Percentiles rank a stretch among this genome's conserved stretches.
Conservation (phyloP, 2,113 vertebrate species). For the Mustela lutreola region DNA sequence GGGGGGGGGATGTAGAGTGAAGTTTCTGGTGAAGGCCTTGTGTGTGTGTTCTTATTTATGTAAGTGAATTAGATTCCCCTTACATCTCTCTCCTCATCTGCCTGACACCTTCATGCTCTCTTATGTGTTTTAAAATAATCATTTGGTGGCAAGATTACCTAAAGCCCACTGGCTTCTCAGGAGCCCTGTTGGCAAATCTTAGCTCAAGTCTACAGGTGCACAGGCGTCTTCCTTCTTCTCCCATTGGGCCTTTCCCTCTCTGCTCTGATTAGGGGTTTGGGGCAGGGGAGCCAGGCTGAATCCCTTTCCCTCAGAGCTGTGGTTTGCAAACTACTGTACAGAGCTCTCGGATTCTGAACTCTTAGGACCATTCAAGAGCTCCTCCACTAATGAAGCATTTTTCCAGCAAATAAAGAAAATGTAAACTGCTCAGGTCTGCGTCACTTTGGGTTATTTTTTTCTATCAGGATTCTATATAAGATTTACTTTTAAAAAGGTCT, state of each 20-base stretch:
- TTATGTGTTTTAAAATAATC: constrained; percentile 36
- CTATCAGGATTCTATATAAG: background rate
- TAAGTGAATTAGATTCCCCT: constrained; percentile 53
- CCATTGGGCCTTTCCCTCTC: background rate
- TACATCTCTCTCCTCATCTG: constrained; percentile 51
- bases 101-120: constrained; percentile 5
- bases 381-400: background rate
- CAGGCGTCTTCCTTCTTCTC: background rate
- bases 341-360: background rate
- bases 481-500: constrained; percentile 15
- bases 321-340: constrained; percentile 18
- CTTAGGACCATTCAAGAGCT: background rate
- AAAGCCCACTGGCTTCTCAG: background rate
- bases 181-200: background rate
- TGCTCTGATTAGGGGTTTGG: background rate
- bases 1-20: constrained; percentile 42
- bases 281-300: background rate
- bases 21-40: constrained; percentile 48
- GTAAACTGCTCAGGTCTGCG: background rate
- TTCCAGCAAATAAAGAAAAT: constrained; percentile 17
- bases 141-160: constrained; percentile 46
- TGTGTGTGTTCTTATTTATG: background rate
- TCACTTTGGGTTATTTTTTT: constrained; percentile 24
- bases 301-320: constrained; percentile 16
- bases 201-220: background rate